Evolutionary conservation across 2,888 invertebrate genomes (phyloP).

Genomic region (Criorhina ranunculi): DNA sequence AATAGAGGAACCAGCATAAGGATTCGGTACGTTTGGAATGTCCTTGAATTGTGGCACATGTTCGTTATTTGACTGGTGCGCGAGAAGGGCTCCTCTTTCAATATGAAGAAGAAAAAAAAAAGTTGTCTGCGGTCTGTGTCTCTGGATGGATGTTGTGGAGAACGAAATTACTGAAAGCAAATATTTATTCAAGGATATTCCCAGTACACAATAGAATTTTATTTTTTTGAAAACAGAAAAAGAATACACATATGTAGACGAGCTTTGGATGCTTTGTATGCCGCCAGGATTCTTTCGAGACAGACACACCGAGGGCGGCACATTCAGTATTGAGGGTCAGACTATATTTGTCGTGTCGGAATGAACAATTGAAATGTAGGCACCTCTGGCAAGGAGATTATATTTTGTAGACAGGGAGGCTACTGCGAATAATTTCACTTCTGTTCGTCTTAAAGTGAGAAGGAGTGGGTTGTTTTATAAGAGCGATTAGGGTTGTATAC

Average conservation of each 20-base stretch:
- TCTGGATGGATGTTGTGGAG: background rate
- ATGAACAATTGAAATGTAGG: constrained; percentile 1
- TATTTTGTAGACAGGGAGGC: constrained; percentile 1
- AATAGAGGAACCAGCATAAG: background rate
- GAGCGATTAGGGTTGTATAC: too few species aligned
- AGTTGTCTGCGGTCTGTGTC: constrained; percentile 33
- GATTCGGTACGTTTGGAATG: constrained; percentile 42
- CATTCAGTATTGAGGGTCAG: background rate
- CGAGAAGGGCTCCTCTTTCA: background rate
- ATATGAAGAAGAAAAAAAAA: constrained; percentile 1
- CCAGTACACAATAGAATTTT: constrained; percentile 11
- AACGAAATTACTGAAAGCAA: constrained; percentile 26
- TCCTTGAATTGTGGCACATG: constrained; percentile 60
- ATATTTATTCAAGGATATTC: constrained; percentile 48
- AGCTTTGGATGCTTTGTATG: constrained; percentile 4
- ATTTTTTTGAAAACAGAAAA: background rate
- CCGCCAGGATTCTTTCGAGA: constrained; percentile 7
- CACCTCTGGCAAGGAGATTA: background rate
- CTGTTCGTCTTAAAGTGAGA: background rate
- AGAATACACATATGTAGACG: background rate
- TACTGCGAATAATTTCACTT: background rate
- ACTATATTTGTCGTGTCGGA: background rate
- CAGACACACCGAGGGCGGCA: constrained; percentile 6
- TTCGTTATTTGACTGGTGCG: constrained; percentile 24
- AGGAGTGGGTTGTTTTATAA: too few species aligned